Percentiles rank a stretch among this genome's conserved stretches.
phyloP scores from a whole-genome alignment of 2,888 invertebrate species.

The Gastracanthus pulcherrimus region DNA sequence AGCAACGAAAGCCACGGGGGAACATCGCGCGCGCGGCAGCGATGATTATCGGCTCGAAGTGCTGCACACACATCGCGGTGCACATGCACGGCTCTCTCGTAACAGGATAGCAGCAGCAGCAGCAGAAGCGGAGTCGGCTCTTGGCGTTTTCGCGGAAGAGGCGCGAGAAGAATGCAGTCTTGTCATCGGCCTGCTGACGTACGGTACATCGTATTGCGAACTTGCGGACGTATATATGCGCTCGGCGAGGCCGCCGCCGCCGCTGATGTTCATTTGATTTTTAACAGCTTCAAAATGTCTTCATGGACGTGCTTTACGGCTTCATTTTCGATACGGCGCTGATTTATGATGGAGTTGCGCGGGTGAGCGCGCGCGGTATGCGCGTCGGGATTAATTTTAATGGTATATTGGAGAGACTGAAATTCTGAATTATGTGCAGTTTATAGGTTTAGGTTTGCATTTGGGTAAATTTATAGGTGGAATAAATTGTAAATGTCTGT shows the following conservation, averaged over 20 bases:
- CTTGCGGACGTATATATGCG: not conserved
- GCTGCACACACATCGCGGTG: no score
- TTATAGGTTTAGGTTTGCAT: no score
- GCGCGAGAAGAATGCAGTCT: slow-evolving; percentile 72
- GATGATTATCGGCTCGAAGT: slow-evolving; percentile 31
- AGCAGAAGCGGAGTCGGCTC: not conserved
- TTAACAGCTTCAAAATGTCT: not conserved
- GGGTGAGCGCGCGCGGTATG: not conserved
- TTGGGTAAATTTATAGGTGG: no score
- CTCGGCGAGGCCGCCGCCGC: not conserved
- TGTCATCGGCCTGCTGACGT: slow-evolving; percentile 70
- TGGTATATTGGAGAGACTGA: no score
- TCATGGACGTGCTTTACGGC: not conserved
- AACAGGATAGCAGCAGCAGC: slow-evolving; percentile 26
- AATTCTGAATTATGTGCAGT: no score
- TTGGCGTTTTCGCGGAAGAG: slow-evolving; percentile 62
- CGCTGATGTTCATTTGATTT: not conserved
- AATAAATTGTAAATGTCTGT: no score
- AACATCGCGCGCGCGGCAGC: not conserved
- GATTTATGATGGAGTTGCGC: not conserved
- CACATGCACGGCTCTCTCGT: no score
- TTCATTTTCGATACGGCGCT: not conserved
- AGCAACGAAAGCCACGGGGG: not conserved
- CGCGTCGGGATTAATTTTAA: no score
- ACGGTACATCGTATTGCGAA: slow-evolving; percentile 68